Conservation (phyloP, 2,113 vertebrate genomes). For the Rhagologus leucostigma region DNA sequence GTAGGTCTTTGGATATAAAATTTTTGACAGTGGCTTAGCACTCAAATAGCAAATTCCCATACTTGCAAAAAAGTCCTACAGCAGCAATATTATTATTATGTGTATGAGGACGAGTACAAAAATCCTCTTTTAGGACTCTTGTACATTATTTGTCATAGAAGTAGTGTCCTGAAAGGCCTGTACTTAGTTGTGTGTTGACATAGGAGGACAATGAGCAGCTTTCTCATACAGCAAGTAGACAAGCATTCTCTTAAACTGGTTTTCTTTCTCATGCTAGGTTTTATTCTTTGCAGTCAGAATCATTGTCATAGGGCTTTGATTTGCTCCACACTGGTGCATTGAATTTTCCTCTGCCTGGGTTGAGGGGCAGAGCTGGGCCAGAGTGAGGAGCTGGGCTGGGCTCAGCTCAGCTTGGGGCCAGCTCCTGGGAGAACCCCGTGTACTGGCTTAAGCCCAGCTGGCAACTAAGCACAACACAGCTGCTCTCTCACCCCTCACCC, state of each 20-base stretch:
- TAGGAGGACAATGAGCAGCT: neutral
- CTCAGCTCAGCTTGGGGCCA: neutral
- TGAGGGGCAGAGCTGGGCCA: neutral
- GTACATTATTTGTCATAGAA: neutral
- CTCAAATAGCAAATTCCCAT: neutral
- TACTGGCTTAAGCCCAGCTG: neutral
- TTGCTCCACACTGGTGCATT: neutral
- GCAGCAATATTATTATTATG: neutral
- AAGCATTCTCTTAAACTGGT: neutral
- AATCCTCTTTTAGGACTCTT: neutral
- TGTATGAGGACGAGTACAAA: neutral
- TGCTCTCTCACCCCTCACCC: neutral
- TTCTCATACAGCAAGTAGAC: neutral
- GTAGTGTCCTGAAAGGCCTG: neutral
- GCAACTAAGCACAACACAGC: neutral
- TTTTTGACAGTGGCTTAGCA: neutral
- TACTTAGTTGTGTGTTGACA: neutral
- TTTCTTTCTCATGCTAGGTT: neutral
- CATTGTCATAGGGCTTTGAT: neutral
- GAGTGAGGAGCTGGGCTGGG: neutral
- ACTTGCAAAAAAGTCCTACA: neutral
- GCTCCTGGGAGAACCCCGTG: neutral
- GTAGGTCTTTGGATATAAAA: neutral
- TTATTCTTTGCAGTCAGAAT: neutral
- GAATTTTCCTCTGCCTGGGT: neutral